These are phyloP conservation scores for Spinus pinus DNA, from an alignment of 2,797 vertebrate genomes.

Conservation along the genomic window DNA sequence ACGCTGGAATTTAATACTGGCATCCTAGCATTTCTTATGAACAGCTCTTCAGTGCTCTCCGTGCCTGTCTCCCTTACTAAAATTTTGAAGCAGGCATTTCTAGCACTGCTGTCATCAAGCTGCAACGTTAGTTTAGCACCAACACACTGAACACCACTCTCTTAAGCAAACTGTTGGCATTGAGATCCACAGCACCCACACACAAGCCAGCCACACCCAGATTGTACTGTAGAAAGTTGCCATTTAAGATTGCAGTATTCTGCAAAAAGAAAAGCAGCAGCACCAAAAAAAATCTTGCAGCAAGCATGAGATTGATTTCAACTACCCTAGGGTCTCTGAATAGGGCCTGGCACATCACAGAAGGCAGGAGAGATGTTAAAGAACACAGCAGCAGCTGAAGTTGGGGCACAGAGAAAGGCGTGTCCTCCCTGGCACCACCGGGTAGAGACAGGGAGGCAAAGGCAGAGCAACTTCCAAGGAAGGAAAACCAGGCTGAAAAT, in stretches of 20 bases:
- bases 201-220: background rate
- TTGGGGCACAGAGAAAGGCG: background rate
- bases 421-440: background rate
- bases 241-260: background rate
- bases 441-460: background rate
- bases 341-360: background rate
- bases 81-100: background rate
- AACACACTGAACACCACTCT: background rate
- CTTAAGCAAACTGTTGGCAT: background rate
- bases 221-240: background rate
- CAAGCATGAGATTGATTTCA: background rate
- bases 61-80: background rate
- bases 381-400: background rate
- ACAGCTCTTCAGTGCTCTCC: background rate
- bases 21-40: background rate
- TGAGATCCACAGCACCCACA: background rate
- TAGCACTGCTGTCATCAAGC: background rate
- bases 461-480: background rate
- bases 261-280: background rate
- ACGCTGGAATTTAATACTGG: background rate
- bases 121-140: background rate
- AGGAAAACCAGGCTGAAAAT: background rate
- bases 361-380: background rate
- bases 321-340: background rate
- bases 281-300: background rate